Conservation (phyloP, 1,140 invertebrate genomes). For the Drosophila quadrilineata region DNA sequence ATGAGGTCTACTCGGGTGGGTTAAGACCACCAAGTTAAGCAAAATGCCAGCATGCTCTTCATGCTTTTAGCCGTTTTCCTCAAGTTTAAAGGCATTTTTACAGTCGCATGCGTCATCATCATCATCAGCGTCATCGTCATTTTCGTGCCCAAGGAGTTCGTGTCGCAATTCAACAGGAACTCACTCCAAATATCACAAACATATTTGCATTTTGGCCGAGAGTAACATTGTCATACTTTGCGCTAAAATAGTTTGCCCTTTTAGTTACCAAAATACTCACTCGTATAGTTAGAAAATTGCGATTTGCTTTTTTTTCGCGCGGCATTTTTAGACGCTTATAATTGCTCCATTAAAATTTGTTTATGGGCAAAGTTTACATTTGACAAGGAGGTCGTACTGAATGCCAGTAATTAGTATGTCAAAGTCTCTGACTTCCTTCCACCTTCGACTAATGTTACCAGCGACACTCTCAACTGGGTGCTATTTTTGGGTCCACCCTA, state of each 20-base stretch:
- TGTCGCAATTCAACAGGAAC: not conserved
- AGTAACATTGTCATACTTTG: slow-evolving; percentile 17
- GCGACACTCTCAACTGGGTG: not conserved
- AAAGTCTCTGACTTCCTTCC: slow-evolving; percentile 33
- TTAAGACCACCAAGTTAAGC: not conserved
- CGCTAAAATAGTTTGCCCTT: slow-evolving; percentile 46
- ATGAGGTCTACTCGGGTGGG: slow-evolving; percentile 34
- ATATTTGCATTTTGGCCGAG: slow-evolving; percentile 65
- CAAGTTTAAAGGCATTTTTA: slow-evolving; percentile 58
- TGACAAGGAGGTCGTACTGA: slow-evolving; percentile 47
- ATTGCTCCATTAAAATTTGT: slow-evolving; percentile 79
- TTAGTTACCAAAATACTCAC: slow-evolving; percentile 55
- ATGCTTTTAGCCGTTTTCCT: slow-evolving; percentile 25
- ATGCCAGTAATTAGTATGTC: slow-evolving; percentile 68
- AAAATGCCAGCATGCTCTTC: slow-evolving; percentile 40
- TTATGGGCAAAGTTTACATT: slow-evolving; percentile 67
- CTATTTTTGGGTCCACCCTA: slow-evolving; percentile 37
- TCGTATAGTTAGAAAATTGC: slow-evolving; percentile 5
- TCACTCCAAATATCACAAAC: slow-evolving; percentile 49
- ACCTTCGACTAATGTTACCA: not conserved
- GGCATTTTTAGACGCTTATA: slow-evolving; percentile 70
- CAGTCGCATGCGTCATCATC: slow-evolving; percentile 63
- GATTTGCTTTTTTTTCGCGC: slow-evolving; percentile 38
- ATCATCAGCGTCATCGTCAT: too few species aligned
- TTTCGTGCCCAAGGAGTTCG: slow-evolving; percentile 7